Evolutionary conservation across 1,140 invertebrate species (phyloP).

Genomic region (Heliconius nattereri): DNA sequence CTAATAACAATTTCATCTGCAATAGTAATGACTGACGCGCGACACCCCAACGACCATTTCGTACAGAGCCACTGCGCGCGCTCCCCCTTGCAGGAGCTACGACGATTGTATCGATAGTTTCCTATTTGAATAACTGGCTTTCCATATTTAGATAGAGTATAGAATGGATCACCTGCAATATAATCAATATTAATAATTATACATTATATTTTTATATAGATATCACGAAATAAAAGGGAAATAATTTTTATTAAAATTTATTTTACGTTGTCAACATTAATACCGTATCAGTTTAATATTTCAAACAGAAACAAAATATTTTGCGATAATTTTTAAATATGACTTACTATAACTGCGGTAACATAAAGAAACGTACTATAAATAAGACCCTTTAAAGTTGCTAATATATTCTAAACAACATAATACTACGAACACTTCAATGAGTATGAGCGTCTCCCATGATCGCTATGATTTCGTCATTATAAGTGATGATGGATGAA

Average conservation of each 20-base stretch:
- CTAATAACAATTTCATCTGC: constrained; percentile 29
- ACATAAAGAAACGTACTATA: background rate
- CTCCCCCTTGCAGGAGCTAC: constrained; percentile 15
- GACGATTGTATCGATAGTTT: constrained; percentile 38
- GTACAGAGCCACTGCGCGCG: constrained; percentile 26
- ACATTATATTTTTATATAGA: background rate
- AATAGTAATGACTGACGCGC: constrained; percentile 39
- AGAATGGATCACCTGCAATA: constrained; percentile 27
- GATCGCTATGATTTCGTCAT: constrained; percentile 33
- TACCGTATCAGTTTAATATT: background rate
- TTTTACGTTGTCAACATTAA: no score
- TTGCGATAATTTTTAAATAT: background rate
- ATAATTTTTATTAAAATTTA: no score
- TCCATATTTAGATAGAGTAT: constrained; percentile 45
- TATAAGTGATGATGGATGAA: constrained; percentile 43
- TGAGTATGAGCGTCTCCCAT: constrained; percentile 29
- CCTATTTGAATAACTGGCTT: constrained; percentile 47
- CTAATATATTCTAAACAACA: background rate
- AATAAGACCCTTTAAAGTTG: background rate
- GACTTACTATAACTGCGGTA: background rate
- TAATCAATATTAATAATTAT: background rate
- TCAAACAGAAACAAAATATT: background rate
- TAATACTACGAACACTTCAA: background rate
- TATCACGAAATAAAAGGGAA: no score
- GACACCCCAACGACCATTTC: constrained; percentile 37